Evolutionary conservation across 64 coral and sea anemone genomes (phyloP).

Genomic region (Actinia tenebrosa): DNA sequence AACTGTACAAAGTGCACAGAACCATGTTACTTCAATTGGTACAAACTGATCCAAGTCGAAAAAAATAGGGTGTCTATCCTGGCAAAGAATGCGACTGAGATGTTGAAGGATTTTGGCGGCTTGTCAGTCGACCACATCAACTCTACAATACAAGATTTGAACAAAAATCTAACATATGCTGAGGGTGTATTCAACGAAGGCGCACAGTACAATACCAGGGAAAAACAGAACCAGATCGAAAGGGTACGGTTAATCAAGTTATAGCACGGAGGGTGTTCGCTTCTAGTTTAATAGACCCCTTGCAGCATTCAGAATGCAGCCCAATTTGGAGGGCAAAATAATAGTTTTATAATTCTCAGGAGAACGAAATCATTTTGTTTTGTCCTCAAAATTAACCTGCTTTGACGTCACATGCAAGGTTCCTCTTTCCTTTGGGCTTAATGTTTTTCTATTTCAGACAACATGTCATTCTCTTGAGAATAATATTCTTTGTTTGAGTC

Average conservation of each 20-base stretch:
- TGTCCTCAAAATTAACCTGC: too few relatives aligned
- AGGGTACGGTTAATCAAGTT: conserved; percentile 29
- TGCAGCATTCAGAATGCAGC: too few relatives aligned
- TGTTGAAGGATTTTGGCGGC: conserved; percentile 68
- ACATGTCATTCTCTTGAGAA: too few relatives aligned
- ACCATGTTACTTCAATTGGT: conserved; percentile 86
- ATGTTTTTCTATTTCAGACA: too few relatives aligned
- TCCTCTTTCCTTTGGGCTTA: too few relatives aligned
- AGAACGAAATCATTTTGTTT: too few relatives aligned
- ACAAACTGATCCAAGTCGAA: conserved; percentile 52
- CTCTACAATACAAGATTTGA: conserved; percentile 50
- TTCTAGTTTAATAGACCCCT: too few relatives aligned
- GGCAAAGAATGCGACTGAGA: conserved; percentile 58
- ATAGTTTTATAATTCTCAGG: too few relatives aligned
- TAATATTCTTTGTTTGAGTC: too few relatives aligned
- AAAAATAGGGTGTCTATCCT: conserved; percentile 40
- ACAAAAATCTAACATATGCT: conserved; percentile 54
- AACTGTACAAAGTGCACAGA: conserved; percentile 57
- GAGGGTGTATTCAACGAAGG: conserved; percentile 58
- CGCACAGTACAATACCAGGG: conserved; percentile 44
- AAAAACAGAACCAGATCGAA: conserved; percentile 58
- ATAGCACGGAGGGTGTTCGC: too few relatives aligned
- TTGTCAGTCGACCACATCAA: conserved; percentile 72
- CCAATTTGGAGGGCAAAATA: too few relatives aligned
- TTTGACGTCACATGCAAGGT: too few relatives aligned